These are phyloP conservation scores for Colletes latitarsis DNA, from an alignment of 1,140 invertebrate genomes.

Conservation along the genomic window DNA sequence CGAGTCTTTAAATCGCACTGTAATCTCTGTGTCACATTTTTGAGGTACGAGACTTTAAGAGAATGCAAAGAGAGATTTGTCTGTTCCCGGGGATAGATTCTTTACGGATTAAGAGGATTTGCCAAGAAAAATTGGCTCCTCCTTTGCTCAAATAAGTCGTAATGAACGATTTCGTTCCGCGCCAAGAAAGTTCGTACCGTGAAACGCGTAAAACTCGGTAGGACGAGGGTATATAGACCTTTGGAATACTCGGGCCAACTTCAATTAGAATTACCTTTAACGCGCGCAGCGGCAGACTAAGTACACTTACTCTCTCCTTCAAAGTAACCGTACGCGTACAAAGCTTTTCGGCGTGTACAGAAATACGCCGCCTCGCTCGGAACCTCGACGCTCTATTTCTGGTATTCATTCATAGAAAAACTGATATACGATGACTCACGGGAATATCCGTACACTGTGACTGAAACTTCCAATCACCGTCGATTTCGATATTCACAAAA, in stretches of 20 bases:
- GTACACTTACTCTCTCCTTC: constrained; percentile 15
- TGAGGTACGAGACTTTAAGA: too few species aligned
- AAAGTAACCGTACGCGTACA: background rate
- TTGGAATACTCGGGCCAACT: background rate
- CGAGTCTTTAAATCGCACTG: too few species aligned
- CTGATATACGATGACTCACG: constrained; percentile 5
- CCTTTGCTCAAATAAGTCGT: too few species aligned
- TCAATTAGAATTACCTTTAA: background rate
- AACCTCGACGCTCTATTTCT: constrained; percentile 29
- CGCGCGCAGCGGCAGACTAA: background rate
- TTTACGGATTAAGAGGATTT: too few species aligned
- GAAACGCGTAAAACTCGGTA: background rate
- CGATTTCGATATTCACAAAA: background rate
- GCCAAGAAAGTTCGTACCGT: too few species aligned
- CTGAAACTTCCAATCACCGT: background rate
- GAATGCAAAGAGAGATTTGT: too few species aligned
- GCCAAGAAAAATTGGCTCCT: too few species aligned
- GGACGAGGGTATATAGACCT: too few species aligned
- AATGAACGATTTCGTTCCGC: too few species aligned
- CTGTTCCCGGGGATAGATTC: too few species aligned
- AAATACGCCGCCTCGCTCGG: constrained; percentile 40
- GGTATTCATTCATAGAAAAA: constrained; percentile 58
- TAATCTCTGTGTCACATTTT: too few species aligned
- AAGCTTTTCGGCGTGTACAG: constrained; percentile 11
- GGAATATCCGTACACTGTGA: background rate